Percentiles rank a stretch among this genome's conserved stretches.
Conservation (phyloP, 2,113 vertebrate species). For the Amphiprion percula region DNA sequence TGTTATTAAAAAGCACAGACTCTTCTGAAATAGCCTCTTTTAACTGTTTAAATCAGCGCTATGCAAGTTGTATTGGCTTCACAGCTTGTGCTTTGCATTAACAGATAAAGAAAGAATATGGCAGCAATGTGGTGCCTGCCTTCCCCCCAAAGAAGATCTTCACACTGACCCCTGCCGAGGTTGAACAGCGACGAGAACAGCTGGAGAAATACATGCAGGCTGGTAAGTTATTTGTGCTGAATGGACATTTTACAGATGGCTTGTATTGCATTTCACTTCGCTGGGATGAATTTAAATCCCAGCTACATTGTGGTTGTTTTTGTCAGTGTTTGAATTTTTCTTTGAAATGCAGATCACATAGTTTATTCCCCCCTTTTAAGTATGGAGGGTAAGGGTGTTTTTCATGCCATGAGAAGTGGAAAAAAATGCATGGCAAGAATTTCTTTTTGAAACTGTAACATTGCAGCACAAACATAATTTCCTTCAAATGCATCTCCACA, state of each 20-base stretch:
- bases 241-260: constrained; percentile 37
- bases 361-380: constrained; percentile 2
- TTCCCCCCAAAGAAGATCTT: constrained; percentile 99
- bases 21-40: not conserved
- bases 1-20: not conserved
- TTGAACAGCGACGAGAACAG: constrained; percentile 96
- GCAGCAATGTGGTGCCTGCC: constrained; percentile 92
- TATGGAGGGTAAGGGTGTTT: not conserved
- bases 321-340: constrained; percentile 14
- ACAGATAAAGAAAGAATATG: constrained; percentile 96
- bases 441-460: constrained; percentile 17
- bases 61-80: not conserved
- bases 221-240: constrained; percentile 84
- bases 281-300: constrained; percentile 21
- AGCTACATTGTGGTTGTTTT: constrained; percentile 6
- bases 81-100: constrained; percentile 16
- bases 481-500: constrained; percentile 34
- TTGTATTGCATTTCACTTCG: constrained; percentile 41
- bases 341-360: constrained; percentile 10
- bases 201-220: constrained; percentile 99
- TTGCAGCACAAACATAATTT: constrained; percentile 27
- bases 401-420: not conserved
- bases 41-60: not conserved
- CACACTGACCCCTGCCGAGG: constrained; percentile 94
- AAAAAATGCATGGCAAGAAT: not conserved